Base-by-base conservation (phyloP, 1,140 invertebrate genomes). In the Lysiphlebus fabarum region DNA sequence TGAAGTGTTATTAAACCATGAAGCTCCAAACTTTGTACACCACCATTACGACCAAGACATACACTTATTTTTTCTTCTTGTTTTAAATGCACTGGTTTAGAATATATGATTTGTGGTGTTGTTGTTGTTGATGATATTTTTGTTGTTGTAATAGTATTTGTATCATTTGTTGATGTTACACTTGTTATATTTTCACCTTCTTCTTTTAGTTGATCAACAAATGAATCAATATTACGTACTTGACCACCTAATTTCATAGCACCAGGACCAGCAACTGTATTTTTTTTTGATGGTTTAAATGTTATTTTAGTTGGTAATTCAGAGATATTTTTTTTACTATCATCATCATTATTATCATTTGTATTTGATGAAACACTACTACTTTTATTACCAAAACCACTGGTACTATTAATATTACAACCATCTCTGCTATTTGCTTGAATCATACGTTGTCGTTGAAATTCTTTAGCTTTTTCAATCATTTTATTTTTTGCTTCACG, bases 401-500 rank as follows among this genome's bases (percentile, higher is more conserved):
- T 81, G 10, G 82, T 81, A 69, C 79, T 76, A 33, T 81, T 69
- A 58, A 67, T 72, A 62, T 85, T 86, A 10, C 74, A 68, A 6
- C 82, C 82, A 7, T 89, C 87, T 56, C 87, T 86, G 78, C 93
- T 93, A 45, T 83, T 84, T 11, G 89, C 88, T 76, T 96, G n/a
- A n/a, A n/a, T 93, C 75, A 95, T 85, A 69, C 86, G 82, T 71
- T 90, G 90, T 61, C 90, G 82, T 73, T 94, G 93, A 49, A 95
- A 76, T 77, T 99, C 96, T 77, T 98, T 98, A 0, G 96, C 96
- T 74, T 96, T 95, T 70, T 97, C 94, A 12, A 92, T 85, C 95
- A 98, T 98, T 74, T 95, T 95, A 67, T 95, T 93, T 60, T 93
- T 95, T 0, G 96, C 96, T 74, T 99, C 97, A 34, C 93, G 85